Base-by-base conservation (phyloP, 2,888 invertebrate species). In the Smittia sp. region DNA sequence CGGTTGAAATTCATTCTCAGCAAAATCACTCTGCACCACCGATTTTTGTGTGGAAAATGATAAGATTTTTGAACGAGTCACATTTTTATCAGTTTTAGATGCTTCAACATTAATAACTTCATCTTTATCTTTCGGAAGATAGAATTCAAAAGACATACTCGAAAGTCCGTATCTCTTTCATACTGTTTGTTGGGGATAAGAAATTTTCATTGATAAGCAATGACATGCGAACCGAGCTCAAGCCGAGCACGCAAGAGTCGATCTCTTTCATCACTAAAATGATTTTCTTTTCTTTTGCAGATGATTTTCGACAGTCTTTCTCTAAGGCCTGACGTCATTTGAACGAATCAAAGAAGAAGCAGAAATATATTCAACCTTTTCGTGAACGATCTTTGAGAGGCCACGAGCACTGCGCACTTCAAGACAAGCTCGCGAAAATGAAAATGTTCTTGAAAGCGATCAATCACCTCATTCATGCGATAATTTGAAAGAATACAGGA, bases 381-480 rank as follows among this genome's bases (percentile, higher is more conserved):
- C 46, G 46, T 15, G 11, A 46, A 15, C n/a, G 39, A 46, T 46
- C 46, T 2, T 11, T n/a, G 46, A 46, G 46, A 46, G 46, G 11
- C 4, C 46, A 11, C 11, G 46, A 46, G 39, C 13, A 13, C 15
- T 46, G 46, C 39, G 7, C 13, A 7, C 13, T 39, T 39, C 39
- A 39, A 46, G 11, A 15, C 15, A 11, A 46, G n/a, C 2, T 46
- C 46, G 2, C 15, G n/a, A 15, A 46, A 46, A 46, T 13, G 15
- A 46, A n/a, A 46, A 46, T 13, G n/a, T 7, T 24, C 58, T 58
- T 58, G 20, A 58, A 58, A 58, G 15, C 58, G 58, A 58, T 58
- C 58, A 58, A 58, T 58, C 58, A 58, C 58, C 58, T 58, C n/a
- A n/a, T n/a, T n/a, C n/a, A n/a, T n/a, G n/a, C n/a, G n/a, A n/a